Conservation (phyloP, 1,140 invertebrate species). For the Epicauta chinensis region DNA sequence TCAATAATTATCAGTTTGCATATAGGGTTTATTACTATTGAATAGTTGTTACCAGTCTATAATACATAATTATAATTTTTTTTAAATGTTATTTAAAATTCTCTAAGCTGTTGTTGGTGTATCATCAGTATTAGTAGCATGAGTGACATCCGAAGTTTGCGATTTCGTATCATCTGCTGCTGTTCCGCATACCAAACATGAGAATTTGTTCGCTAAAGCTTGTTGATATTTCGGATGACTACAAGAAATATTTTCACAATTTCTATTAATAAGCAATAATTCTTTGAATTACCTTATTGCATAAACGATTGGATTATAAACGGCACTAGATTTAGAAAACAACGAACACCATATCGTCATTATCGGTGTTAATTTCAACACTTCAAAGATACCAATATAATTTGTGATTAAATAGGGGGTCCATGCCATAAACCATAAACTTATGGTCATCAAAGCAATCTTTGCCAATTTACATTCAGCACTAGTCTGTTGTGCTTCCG, state of each 20-base stretch:
- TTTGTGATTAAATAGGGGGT: slow-evolving; percentile 79
- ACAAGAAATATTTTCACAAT: background rate
- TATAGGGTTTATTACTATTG: too few relatives aligned
- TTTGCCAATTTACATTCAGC: slow-evolving; percentile 72
- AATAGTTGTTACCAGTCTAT: too few relatives aligned
- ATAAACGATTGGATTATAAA: slow-evolving; percentile 78
- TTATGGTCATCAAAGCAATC: slow-evolving; percentile 74
- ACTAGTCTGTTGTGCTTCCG: slow-evolving; percentile 57
- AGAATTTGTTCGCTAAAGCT: slow-evolving; percentile 64
- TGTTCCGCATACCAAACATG: slow-evolving; percentile 55
- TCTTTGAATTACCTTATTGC: slow-evolving; percentile 57
- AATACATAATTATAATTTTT: too few relatives aligned
- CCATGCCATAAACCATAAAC: slow-evolving; percentile 79
- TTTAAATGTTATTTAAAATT: too few relatives aligned
- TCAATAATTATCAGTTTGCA: too few relatives aligned
- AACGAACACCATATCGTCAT: slow-evolving; percentile 71
- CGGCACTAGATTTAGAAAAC: slow-evolving; percentile 71
- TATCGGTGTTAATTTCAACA: slow-evolving; percentile 58
- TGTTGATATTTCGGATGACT: slow-evolving; percentile 71
- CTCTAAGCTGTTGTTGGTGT: slow-evolving; percentile 20
- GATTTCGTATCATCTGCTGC: slow-evolving; percentile 47
- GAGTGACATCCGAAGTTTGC: slow-evolving; percentile 49
- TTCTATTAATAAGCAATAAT: too few relatives aligned
- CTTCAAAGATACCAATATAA: slow-evolving; percentile 64
- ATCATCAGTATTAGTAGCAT: slow-evolving; percentile 36